phyloP scores from a whole-genome alignment of 1,140 invertebrate species.

The Drosophila repletoides region DNA sequence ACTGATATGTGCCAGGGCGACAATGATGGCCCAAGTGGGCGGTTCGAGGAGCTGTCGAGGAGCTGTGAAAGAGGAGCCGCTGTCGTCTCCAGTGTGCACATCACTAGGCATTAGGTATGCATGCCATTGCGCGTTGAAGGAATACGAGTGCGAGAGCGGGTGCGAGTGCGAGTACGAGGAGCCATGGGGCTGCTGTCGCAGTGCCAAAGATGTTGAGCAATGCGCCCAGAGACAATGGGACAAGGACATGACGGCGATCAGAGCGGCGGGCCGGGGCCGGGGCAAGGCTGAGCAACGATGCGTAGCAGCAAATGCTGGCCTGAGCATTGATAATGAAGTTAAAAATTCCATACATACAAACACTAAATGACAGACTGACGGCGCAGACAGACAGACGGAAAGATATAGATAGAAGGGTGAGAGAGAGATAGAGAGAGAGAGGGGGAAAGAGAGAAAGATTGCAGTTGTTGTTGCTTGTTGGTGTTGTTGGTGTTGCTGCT shows the following conservation, averaged over 20 bases:
- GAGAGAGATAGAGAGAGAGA: slow-evolving; percentile 2
- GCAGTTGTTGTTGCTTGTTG: slow-evolving; percentile 46
- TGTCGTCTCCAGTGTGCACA: slow-evolving; percentile 57
- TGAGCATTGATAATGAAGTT: slow-evolving; percentile 71
- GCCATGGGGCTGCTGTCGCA: slow-evolving; percentile 28
- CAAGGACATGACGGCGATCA: slow-evolving; percentile 24
- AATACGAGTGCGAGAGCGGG: too few species aligned
- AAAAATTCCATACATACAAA: slow-evolving; percentile 80
- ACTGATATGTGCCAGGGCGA: slow-evolving; percentile 45
- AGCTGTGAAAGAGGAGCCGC: too few species aligned
- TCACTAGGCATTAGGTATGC: slow-evolving; percentile 78
- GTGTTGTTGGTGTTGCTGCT: slow-evolving; percentile 31
- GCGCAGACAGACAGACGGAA: not conserved
- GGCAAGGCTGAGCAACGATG: slow-evolving; percentile 41
- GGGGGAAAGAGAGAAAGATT: too few species aligned
- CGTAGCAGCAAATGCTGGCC: slow-evolving; percentile 50
- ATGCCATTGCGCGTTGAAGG: slow-evolving; percentile 56
- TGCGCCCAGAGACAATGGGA: slow-evolving; percentile 60
- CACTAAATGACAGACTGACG: slow-evolving; percentile 58
- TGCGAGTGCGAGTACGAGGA: too few species aligned
- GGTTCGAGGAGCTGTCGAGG: slow-evolving; percentile 16
- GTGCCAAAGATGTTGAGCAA: slow-evolving; percentile 63
- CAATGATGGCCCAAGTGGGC: slow-evolving; percentile 44
- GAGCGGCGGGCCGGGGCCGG: not conserved
- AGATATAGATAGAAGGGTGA: not conserved